Conservation (phyloP, 2,113 vertebrate genomes). For the Ciconia stormi region DNA sequence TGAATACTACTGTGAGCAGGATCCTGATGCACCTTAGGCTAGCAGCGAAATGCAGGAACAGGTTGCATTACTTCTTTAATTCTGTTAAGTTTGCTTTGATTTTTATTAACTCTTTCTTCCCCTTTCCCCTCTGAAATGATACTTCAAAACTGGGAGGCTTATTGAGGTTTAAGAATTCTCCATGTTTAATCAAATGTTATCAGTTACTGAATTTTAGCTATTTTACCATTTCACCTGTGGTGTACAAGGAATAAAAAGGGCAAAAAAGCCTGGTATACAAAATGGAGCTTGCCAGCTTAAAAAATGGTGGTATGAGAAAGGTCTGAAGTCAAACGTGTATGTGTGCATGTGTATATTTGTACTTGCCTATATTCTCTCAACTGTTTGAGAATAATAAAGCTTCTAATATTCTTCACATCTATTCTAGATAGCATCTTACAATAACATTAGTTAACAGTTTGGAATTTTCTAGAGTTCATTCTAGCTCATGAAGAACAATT, state of each 20-base stretch:
- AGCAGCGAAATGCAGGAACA: not conserved
- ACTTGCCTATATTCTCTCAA: rapidly evolving
- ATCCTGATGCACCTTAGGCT: not conserved
- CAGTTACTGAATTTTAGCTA: not conserved
- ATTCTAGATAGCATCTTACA: not conserved
- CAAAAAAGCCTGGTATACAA: not conserved
- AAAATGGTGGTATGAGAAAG: not conserved
- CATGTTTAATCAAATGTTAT: not conserved
- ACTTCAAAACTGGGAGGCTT: not conserved
- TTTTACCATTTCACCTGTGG: not conserved
- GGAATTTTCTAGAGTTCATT: not conserved
- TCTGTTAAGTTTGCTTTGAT: not conserved
- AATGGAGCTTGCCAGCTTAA: not conserved
- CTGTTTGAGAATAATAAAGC: not conserved
- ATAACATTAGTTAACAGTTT: not conserved
- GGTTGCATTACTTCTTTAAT: not conserved
- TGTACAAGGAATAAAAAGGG: not conserved
- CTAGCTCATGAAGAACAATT: not conserved
- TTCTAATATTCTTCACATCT: not conserved
- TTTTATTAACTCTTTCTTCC: not conserved
- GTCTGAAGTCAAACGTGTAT: not conserved
- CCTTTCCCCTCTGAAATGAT: not conserved
- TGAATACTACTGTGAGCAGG: not conserved
- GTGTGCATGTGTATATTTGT: not conserved
- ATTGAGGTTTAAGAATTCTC: not conserved